Percentiles rank a stretch among this genome's conserved stretches.
Evolutionary conservation across 1,140 invertebrate genomes (phyloP).

Genomic region (Cotesia vestalis): DNA sequence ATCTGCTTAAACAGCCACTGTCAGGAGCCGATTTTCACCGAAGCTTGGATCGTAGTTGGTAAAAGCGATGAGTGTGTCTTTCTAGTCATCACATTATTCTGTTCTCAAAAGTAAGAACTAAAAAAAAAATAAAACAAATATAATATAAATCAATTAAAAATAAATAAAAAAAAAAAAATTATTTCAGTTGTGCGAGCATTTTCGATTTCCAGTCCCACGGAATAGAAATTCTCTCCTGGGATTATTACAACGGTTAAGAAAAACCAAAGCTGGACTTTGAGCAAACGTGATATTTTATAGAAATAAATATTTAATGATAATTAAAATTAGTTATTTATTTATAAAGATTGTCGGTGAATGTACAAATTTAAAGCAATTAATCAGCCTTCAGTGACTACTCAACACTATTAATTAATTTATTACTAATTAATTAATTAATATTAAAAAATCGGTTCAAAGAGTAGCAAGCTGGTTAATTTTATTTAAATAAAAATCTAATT

Average conservation of each 20-base stretch:
- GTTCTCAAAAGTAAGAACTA: conserved; percentile 49
- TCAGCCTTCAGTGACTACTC: conserved; percentile 23
- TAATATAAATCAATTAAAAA: not conserved
- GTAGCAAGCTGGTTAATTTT: conserved; percentile 23
- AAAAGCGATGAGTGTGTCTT: conserved; percentile 39
- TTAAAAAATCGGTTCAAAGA: not conserved
- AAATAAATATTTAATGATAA: not conserved
- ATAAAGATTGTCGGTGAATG: conserved; percentile 33
- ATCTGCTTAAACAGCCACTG: conserved; percentile 52
- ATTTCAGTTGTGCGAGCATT: conserved; percentile 30
- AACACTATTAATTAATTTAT: not conserved
- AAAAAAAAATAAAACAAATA: not conserved
- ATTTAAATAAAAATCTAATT: not conserved
- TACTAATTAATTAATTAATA: not conserved
- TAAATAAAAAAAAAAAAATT: conserved; percentile 14
- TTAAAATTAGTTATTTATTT: conserved; percentile 10
- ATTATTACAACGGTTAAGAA: conserved; percentile 12
- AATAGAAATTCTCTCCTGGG: conserved; percentile 27
- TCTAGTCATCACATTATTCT: conserved; percentile 49
- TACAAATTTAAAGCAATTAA: conserved; percentile 39
- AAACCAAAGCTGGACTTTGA: too few species aligned
- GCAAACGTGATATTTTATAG: conserved; percentile 7
- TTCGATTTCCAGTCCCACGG: conserved; percentile 17
- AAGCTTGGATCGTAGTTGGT: conserved; percentile 53
- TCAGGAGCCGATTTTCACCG: conserved; percentile 57